A percentile compares a stretch with the other conserved stretches of the same genome.
phyloP scores from a whole-genome alignment of 2,888 invertebrate species.

The Amphipoea lucens region DNA sequence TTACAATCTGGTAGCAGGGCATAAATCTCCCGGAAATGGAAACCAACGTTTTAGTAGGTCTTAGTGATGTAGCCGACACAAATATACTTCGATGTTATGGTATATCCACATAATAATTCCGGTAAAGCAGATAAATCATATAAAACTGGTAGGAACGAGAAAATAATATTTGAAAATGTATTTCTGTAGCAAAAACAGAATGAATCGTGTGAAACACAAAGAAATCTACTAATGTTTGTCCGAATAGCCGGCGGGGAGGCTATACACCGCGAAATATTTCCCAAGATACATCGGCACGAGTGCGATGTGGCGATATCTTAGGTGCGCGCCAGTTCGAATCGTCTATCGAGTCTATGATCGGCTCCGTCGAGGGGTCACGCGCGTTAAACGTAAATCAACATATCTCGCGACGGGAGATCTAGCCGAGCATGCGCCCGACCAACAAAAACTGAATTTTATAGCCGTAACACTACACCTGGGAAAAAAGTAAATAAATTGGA shows the following conservation, averaged over 20 bases:
- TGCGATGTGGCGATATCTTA: slow-evolving; percentile 88
- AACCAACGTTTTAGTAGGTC: slow-evolving; percentile 36
- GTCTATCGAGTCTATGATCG: slow-evolving; percentile 90
- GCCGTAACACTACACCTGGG: slow-evolving; percentile 88
- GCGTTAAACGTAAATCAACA: slow-evolving; percentile 90
- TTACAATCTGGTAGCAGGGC: slow-evolving; percentile 36
- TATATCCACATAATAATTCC: slow-evolving; percentile 35
- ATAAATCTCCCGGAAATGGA: slow-evolving; percentile 49
- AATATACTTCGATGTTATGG: slow-evolving; percentile 23
- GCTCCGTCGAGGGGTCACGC: slow-evolving; percentile 88
- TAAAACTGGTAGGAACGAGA: slow-evolving; percentile 40
- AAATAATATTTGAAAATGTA: slow-evolving; percentile 57
- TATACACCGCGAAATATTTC: slow-evolving; percentile 87
- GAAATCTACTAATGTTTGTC: slow-evolving; percentile 85
- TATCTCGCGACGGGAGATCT: slow-evolving; percentile 90
- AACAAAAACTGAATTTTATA: slow-evolving; percentile 89
- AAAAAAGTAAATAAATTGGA: slow-evolving; percentile 88
- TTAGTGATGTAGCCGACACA: slow-evolving; percentile 25
- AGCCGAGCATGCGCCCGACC: slow-evolving; percentile 85
- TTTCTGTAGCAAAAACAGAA: slow-evolving; percentile 56
- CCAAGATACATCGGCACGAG: slow-evolving; percentile 89
- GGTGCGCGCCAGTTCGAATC: slow-evolving; percentile 87
- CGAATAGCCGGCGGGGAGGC: slow-evolving; percentile 76
- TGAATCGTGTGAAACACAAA: slow-evolving; percentile 84
- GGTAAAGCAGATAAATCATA: slow-evolving; percentile 51